Base-by-base conservation (phyloP, 2,113 vertebrate species). In the Cynoglossus semilaevis region DNA sequence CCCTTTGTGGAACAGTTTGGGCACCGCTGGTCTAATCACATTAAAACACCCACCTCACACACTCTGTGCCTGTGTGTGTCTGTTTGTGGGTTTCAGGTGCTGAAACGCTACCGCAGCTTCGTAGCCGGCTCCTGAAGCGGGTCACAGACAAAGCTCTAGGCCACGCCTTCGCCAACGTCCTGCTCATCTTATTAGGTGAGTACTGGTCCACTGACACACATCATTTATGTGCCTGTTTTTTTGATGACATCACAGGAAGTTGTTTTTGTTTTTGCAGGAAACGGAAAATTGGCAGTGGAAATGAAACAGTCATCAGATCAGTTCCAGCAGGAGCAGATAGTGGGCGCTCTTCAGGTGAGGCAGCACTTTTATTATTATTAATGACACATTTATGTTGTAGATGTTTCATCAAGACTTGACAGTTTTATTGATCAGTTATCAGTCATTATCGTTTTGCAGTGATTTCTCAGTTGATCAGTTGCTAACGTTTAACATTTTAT, bases 111-210 rank as follows among this genome's bases (percentile, higher is more conserved):
- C n/a, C 83, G 0, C 76, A 68, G 55, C 68, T 18, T 17, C 72
- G 80, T 1, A 42, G 72, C 12, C 15, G 3, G 17, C 62, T 87
- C 0, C 70, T 72, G 37, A 76, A 10, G 63, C 0, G 18, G 37
- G 85, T 75, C 12, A 54, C 59, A 55, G 71, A 87, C 36, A 57
- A 18, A 44, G 85, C 85, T 38, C 51, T 85, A 64, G 70, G 69
- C 7, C 72, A 82, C 48, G 85, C 85, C 42, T 85, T 87, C 60
- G 29, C 17, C 15, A 12, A 38, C 0, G 85, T 86, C 0, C 60
- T 84, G 16, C 69, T 86, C 36, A 34, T 85, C 15, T 46, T 83
- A 0, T 55, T 81, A 8, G 81, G 85, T 83, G 58, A 2, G 2
- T 16, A 5, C 44, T 17, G 41, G 16, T 0, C n/a, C n/a, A 15